phyloP scores from a whole-genome alignment of 2,888 invertebrate genomes.

The Andrena minutula region DNA sequence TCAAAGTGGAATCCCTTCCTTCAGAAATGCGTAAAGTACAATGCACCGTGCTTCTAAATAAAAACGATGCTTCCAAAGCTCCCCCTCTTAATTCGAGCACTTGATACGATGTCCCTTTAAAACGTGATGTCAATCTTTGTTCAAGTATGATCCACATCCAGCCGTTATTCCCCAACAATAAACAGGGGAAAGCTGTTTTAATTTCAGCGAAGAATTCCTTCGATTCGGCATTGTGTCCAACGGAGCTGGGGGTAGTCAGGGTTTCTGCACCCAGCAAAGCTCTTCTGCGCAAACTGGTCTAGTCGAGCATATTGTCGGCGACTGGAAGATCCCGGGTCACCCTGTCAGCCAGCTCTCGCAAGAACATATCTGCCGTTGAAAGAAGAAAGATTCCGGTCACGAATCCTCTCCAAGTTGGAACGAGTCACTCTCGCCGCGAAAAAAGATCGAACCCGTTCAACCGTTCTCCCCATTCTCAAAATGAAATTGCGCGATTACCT shows the following conservation, averaged over 20 bases:
- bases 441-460: constrained; percentile 54
- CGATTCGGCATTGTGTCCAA: constrained; percentile 4
- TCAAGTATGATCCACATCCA: not conserved
- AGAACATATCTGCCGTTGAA: constrained; percentile 46
- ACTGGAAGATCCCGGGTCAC: constrained; percentile 36
- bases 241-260: not conserved
- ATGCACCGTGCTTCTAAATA: too few species aligned
- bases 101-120: too few species aligned
- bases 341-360: constrained; percentile 36
- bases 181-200: not conserved
- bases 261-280: not conserved
- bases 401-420: constrained; percentile 63
- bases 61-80: too few species aligned
- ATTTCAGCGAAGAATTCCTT: not conserved
- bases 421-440: constrained; percentile 59
- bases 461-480: constrained; percentile 60
- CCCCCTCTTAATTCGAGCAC: too few species aligned
- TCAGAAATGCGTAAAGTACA: too few species aligned
- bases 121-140: too few species aligned
- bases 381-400: constrained; percentile 70
- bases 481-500: constrained; percentile 71
- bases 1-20: too few species aligned
- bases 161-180: not conserved
- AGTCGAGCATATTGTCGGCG: constrained; percentile 24
- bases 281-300: constrained; percentile 24